phyloP scores from a whole-genome alignment of 1,140 invertebrate species.

The Musca vetustissima region DNA sequence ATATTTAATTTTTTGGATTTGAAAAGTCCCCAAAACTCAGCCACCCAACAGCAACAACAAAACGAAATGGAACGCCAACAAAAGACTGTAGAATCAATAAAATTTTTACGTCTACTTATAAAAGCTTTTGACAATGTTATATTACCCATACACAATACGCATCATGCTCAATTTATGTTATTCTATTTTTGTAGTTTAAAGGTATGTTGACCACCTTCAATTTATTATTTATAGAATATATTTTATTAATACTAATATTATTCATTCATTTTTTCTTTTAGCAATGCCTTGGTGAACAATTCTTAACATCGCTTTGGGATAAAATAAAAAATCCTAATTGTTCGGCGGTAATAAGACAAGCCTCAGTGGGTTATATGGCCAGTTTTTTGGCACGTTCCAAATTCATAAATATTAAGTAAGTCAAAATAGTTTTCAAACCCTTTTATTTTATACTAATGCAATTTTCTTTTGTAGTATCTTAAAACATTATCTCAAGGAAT shows the following conservation, averaged over 20 bases:
- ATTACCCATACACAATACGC: constrained; percentile 70
- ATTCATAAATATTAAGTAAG: constrained; percentile 67
- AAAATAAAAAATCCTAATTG: constrained; percentile 70
- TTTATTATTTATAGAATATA: no score
- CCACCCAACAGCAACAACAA: not conserved
- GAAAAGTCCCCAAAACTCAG: constrained; percentile 34
- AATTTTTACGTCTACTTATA: constrained; percentile 56
- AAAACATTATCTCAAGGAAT: constrained; percentile 64
- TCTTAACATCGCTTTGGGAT: constrained; percentile 74
- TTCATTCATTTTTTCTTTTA: constrained; percentile 17
- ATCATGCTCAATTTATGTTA: constrained; percentile 78
- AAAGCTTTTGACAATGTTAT: constrained; percentile 72
- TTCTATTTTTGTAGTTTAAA: constrained; percentile 77
- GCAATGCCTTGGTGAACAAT: constrained; percentile 64
- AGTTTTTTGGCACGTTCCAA: constrained; percentile 73
- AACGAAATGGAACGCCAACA: constrained; percentile 31
- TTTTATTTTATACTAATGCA: not conserved
- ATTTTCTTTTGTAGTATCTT: constrained; percentile 54
- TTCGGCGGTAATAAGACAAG: constrained; percentile 67
- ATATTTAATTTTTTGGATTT: constrained; percentile 63
- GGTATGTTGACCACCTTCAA: no score
- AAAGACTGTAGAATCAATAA: constrained; percentile 23
- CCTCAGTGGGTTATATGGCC: constrained; percentile 72
- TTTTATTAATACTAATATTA: not conserved
- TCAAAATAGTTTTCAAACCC: not conserved